Base-by-base conservation (phyloP, 2,797 vertebrate species). In the Moxostoma hubbsi region DNA sequence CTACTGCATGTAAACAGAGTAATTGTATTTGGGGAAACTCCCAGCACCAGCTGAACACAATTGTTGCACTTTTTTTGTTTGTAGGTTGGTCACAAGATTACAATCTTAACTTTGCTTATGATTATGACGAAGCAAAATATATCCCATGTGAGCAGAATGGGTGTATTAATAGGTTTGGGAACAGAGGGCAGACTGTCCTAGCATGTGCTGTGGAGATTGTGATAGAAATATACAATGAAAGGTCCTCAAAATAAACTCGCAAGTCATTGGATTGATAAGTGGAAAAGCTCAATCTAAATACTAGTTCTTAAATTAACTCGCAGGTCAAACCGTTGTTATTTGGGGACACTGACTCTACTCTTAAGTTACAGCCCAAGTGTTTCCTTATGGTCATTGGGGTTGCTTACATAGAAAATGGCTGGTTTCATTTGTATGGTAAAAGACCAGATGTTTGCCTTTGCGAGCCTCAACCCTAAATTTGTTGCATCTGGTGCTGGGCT, bases 1-100 rank as follows among this genome's bases (percentile, higher is more conserved):
- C 91, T 92, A 89, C 94, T 89, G 92, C 92, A 75, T 91, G 92
- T 93, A 95, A 96, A 95, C 94, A 93, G 79, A 88, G 88, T 92
- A 92, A 90, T 90, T 92, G 91, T 89, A 85, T 90, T 90, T 89
- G 91, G 43, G 89, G 90, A 88, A 89, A 88, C 89, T 92, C 92
- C 89, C 87, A 89, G 73, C 77, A 82, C 89, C 89, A 89, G 86
- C 89, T 89, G 89, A 91, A 82, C 79, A 78, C 74, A 82, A 87
- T 89, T 91, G 86, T 87, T 85, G 86, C 36, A 36, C 36, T 84
- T 66, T 1, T 9, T 10, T 73, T 73, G 71, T 58, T 71, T 36
- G 36, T 11, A 15, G 13, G 18, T 64, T 59, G 64, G 76, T 57
- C 4, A 68, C 75, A 46, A 50, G 73, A 80, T 81, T 78, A 77